Evolutionary conservation across 2,797 vertebrate species (phyloP).

Genomic region (Sciaenops ocellatus): DNA sequence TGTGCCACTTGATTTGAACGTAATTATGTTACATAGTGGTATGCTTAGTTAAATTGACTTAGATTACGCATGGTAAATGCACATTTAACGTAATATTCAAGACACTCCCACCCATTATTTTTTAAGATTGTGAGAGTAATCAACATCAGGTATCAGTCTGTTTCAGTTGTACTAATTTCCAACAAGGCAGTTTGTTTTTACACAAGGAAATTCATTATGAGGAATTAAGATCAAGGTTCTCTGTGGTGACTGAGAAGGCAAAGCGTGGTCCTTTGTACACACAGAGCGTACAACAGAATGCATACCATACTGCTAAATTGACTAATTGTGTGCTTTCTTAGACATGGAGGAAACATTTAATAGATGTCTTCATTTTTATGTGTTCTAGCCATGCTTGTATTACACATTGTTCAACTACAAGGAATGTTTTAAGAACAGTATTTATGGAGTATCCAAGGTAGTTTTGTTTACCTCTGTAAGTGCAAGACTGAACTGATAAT

Average conservation of each 20-base stretch:
- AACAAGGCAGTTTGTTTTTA: slow-evolving; percentile 17
- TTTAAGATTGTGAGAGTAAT: slow-evolving; percentile 31
- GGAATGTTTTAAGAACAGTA: neutral
- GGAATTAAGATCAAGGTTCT: slow-evolving; percentile 39
- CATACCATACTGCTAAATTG: neutral
- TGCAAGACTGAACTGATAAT: neutral
- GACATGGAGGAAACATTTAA: neutral
- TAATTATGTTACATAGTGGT: slow-evolving; percentile 66
- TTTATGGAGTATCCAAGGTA: too few relatives aligned
- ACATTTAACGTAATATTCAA: slow-evolving; percentile 57
- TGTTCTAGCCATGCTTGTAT: slow-evolving; percentile 3
- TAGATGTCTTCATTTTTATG: neutral
- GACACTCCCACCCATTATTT: slow-evolving; percentile 11
- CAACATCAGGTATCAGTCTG: slow-evolving; percentile 12
- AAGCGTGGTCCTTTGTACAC: neutral
- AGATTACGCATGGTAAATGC: slow-evolving; percentile 63
- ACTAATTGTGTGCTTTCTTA: neutral
- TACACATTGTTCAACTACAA: neutral
- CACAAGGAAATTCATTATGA: slow-evolving; percentile 23
- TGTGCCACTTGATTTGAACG: slow-evolving; percentile 68
- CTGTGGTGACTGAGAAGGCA: slow-evolving; percentile 22
- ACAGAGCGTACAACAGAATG: slow-evolving; percentile 20
- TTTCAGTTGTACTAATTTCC: slow-evolving; percentile 37
- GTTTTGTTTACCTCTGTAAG: neutral
- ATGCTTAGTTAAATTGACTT: slow-evolving; percentile 67